These are phyloP conservation scores for Ptilodon capucinus DNA, from an alignment of 2,888 invertebrate species.

Conservation along the genomic window DNA sequence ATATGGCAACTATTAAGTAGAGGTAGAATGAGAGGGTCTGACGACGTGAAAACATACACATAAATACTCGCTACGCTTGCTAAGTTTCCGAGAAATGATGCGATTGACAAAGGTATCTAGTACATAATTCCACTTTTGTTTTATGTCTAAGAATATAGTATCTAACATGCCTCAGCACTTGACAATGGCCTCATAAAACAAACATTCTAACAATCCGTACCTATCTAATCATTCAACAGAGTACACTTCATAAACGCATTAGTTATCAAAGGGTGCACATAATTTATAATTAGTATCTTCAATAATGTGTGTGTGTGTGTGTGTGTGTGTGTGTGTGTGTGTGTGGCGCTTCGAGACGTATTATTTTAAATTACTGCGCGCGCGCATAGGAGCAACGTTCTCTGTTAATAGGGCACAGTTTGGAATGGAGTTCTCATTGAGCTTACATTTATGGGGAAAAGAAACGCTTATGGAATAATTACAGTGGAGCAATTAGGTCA, in stretches of 20 bases:
- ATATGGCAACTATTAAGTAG: too few species aligned
- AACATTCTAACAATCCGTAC: background rate
- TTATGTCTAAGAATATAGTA: constrained; percentile 1
- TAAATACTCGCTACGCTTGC: too few species aligned
- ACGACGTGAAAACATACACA: too few species aligned
- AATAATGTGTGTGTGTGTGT: constrained; percentile 15
- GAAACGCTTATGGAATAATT: constrained; percentile 10
- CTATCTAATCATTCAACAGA: background rate
- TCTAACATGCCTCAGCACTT: background rate
- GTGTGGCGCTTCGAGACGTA: constrained; percentile 31
- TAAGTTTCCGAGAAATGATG: too few species aligned
- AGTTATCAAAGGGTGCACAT: constrained; percentile 1
- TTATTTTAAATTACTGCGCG: constrained; percentile 40
- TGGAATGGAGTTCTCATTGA: constrained; percentile 5
- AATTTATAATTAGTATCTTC: constrained; percentile 39
- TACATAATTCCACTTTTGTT: too few species aligned
- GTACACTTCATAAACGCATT: constrained; percentile 4
- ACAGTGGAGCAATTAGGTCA: background rate
- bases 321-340: constrained; percentile 17
- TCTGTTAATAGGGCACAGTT: constrained; percentile 21
- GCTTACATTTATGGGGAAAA: background rate
- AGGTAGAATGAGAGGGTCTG: too few species aligned
- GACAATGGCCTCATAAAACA: constrained; percentile 1
- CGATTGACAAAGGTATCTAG: too few species aligned
- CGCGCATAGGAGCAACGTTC: constrained; percentile 41